Percentiles rank a stretch among this genome's conserved stretches.
phyloP scores from a whole-genome alignment of 2,113 vertebrate genomes.

The Perca flavescens region DNA sequence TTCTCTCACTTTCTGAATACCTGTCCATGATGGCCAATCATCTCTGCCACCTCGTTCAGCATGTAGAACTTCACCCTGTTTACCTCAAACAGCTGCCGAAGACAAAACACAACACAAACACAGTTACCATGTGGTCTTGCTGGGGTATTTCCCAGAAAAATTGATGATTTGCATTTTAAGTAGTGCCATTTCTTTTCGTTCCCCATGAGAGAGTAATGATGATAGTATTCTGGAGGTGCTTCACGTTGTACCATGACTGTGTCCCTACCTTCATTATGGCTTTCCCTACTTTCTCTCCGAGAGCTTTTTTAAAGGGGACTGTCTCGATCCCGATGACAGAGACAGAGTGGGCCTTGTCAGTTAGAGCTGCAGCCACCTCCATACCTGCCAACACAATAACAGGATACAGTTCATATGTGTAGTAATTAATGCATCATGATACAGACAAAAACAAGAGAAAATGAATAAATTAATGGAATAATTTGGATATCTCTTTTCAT shows the following conservation, averaged over 20 bases:
- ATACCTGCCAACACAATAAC: constrained; percentile 86
- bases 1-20: constrained; percentile 90
- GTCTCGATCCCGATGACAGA: constrained; percentile 95
- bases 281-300: constrained; percentile 95
- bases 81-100: constrained; percentile 92
- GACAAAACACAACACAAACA: constrained; percentile 26
- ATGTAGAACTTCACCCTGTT: constrained; percentile 99
- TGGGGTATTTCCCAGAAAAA: constrained; percentile 30
- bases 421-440: not conserved
- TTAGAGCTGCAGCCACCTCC: constrained; percentile 95
- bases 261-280: constrained; percentile 93
- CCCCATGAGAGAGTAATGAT: constrained; percentile 32
- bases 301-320: constrained; percentile 91
- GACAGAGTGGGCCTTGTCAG: constrained; percentile 96
- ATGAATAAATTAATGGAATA: too few species aligned
- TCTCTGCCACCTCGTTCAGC: constrained; percentile 96
- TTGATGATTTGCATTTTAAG: constrained; percentile 41
- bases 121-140: not conserved
- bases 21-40: constrained; percentile 97
- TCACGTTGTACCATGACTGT: constrained; percentile 47
- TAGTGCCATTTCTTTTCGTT: not conserved
- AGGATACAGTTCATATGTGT: not conserved
- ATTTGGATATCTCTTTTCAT: too few species aligned
- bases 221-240: constrained; percentile 4
- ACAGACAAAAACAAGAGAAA: not conserved